Percentiles rank a stretch among this genome's conserved stretches.
Conservation (phyloP, 30 jellyfish, hydroid and myxozoan genomes). For the Aurelia aurita region DNA sequence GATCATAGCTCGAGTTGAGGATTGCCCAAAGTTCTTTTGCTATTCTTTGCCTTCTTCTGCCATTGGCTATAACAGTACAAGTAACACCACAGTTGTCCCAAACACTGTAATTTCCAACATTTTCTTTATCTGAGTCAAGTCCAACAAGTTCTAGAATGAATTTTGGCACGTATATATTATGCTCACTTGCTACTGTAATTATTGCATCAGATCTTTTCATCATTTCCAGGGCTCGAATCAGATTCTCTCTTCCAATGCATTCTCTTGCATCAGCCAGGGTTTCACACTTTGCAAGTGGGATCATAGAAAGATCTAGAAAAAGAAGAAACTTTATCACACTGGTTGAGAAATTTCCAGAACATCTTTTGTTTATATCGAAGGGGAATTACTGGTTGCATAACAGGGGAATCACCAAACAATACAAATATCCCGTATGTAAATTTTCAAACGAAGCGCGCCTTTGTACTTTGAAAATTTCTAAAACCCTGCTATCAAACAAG, state of each 20-base stretch:
- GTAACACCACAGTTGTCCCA: conserved; percentile 81
- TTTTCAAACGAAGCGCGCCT: too few relatives aligned
- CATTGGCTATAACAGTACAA: conserved; percentile 71
- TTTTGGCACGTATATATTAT: conserved; percentile 43
- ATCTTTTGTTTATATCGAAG: background rate
- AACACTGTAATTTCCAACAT: conserved; percentile 42
- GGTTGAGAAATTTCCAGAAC: background rate
- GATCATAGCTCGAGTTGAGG: conserved; percentile 59
- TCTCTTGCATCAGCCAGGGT: conserved; percentile 71
- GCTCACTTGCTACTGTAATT: conserved; percentile 60
- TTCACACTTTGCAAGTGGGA: conserved; percentile 56
- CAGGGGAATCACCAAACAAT: too few relatives aligned
- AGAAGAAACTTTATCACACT: background rate
- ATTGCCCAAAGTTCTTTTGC: conserved; percentile 89
- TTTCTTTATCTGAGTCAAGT: conserved; percentile 37
- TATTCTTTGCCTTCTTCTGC: conserved; percentile 66
- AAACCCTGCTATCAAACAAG: too few relatives aligned
- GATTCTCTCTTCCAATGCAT: conserved; percentile 44
- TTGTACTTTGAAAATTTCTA: too few relatives aligned
- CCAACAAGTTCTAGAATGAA: conserved; percentile 64
- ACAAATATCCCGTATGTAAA: too few relatives aligned
- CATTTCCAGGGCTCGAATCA: conserved; percentile 57
- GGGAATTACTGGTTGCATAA: conserved; percentile 4
- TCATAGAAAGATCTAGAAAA: conserved; percentile 77
- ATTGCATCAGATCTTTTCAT: conserved; percentile 77